Base-by-base conservation (phyloP, 2,888 invertebrate species). In the Erynnis tages region DNA sequence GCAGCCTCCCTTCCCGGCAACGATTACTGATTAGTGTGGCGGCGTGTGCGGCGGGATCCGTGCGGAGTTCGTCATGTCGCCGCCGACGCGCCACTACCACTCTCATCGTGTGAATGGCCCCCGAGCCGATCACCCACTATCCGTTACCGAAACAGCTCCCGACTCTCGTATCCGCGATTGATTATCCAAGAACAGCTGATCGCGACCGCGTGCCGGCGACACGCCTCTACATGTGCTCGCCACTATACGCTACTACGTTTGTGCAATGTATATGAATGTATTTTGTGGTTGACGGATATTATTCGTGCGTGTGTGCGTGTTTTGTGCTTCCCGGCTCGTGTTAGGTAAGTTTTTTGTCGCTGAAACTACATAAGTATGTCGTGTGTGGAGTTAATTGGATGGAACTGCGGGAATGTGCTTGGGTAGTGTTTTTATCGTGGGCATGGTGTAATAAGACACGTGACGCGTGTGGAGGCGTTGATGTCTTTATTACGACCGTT, bases 21-120 rank as follows among this genome's bases (percentile, higher is more conserved):
- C 90, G 90, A 90, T 90, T 90, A 90, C 90, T 90, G 90, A 90
- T 90, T 90, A 90, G 90, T 90, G 83, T 84, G 83, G 81, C 84
- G 83, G 84, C 79, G 82, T 69, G 80, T 73, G 77, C 77, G 85
- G 84, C 80, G 76, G 75, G 76, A 79, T 77, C 76, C 82, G 85
- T 77, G 67, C 59, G 70, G 72, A 72, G 65, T 38, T 41, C 66
- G 66, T 62, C 56, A 78, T 79, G 83, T 79, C 80, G 75, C 78
- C 82, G 72, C 76, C 76, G 71, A 65, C 54, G 40, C 34, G 37
- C 40, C 64, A 58, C 65, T 66, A 61, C 55, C 56, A 58, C 62
- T 54, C 58, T 57, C 59, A 56, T 57, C 58, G 58, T 60, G 58
- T 71, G 62, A 65, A 68, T 69, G 63, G 58, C 55, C 52, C 16